Conservation (phyloP, 2,113 vertebrate species). For the Marmota flaviventris region DNA sequence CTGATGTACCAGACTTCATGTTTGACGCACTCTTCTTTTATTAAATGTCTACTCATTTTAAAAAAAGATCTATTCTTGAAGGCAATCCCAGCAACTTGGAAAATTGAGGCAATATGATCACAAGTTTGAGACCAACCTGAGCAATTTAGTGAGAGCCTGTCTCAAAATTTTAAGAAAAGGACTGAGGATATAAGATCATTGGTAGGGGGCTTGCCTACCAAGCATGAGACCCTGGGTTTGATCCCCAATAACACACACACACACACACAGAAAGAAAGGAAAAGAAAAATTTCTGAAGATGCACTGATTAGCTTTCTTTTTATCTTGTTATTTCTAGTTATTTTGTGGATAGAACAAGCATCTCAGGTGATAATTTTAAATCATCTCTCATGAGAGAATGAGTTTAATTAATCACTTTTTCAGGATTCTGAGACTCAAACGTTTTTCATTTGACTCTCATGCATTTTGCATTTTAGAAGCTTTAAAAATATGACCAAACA, state of each 20-base stretch:
- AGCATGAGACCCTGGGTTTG: background rate
- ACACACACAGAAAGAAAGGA: no score
- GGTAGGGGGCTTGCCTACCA: background rate
- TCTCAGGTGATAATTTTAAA: background rate
- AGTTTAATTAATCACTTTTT: background rate
- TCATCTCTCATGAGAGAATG: background rate
- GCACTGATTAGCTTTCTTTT: background rate
- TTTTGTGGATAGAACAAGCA: constrained; percentile 7
- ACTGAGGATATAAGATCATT: background rate
- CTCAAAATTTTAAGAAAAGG: background rate
- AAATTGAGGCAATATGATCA: background rate
- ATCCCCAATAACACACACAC: background rate
- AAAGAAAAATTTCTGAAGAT: background rate
- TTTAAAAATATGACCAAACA: background rate
- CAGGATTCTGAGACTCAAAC: background rate
- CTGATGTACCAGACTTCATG: background rate
- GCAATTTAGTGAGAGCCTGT: background rate
- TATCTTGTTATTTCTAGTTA: background rate
- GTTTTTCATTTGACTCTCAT: background rate
- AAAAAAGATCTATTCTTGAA: background rate
- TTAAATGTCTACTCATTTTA: background rate
- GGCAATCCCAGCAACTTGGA: no score
- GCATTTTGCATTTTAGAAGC: constrained; percentile 2
- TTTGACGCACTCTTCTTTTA: background rate
- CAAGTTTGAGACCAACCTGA: background rate